A percentile compares a stretch with the other conserved stretches of the same genome.
These are phyloP conservation scores for Catharus ustulatus DNA, from an alignment of 2,797 vertebrate genomes.

Conservation along the genomic window DNA sequence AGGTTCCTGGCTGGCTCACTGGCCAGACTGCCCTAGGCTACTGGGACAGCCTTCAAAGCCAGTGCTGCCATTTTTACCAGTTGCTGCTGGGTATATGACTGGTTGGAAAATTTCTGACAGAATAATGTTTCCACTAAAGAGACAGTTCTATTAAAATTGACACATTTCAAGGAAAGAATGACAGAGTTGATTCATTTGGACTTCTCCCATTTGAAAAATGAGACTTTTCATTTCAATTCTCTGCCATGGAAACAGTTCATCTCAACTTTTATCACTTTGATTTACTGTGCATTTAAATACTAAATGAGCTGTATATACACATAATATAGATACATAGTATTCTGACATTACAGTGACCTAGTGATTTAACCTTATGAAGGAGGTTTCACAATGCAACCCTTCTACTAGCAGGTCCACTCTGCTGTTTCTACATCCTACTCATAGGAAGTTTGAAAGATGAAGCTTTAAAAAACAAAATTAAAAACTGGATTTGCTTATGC, in stretches of 20 bases:
- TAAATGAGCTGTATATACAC: not conserved
- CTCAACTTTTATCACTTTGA: not conserved
- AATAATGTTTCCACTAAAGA: slow-evolving; percentile 26
- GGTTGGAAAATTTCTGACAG: slow-evolving; percentile 52
- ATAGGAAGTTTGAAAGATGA: not conserved
- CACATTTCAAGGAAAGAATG: slow-evolving; percentile 31
- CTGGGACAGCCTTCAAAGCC: not conserved
- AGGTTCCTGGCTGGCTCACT: not conserved
- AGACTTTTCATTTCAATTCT: not conserved
- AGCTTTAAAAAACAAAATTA: not conserved
- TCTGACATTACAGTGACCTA: not conserved
- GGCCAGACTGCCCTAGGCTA: not conserved
- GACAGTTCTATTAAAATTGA: slow-evolving; percentile 55
- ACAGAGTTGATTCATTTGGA: slow-evolving; percentile 21
- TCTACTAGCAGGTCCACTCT: not conserved
- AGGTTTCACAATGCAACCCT: not conserved
- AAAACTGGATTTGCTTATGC: not conserved
- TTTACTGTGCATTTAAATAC: not conserved
- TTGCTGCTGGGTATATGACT: slow-evolving; percentile 33
- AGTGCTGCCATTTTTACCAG: slow-evolving; percentile 24
- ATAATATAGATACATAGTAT: not conserved
- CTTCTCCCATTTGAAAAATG: slow-evolving; percentile 18
- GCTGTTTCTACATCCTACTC: not conserved
- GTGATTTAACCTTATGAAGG: not conserved
- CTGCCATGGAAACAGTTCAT: not conserved